Percentiles rank a stretch among this genome's conserved stretches.
These are phyloP conservation scores for Tetranychus piercei DNA, from an alignment of 2,888 invertebrate species.

Conservation along the genomic window DNA sequence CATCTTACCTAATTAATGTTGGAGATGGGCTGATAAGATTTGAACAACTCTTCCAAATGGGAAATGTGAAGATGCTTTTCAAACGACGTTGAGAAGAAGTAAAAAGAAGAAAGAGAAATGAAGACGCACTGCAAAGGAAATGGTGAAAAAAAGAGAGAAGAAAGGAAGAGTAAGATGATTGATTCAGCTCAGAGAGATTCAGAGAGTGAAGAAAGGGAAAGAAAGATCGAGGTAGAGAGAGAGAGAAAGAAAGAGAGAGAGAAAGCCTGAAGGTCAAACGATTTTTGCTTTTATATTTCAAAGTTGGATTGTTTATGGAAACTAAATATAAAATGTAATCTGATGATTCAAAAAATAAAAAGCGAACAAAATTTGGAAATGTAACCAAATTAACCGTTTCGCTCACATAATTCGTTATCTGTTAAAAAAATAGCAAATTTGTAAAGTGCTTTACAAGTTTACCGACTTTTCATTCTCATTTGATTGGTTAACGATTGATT, in stretches of 20 bases:
- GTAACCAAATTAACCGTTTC: too few species aligned
- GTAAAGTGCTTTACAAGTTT: too few species aligned
- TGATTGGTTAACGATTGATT: not conserved
- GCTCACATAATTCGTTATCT: too few species aligned
- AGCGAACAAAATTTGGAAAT: not conserved
- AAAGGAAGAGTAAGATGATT: not conserved
- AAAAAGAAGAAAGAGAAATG: not conserved
- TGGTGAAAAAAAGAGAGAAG: not conserved
- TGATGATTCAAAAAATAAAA: not conserved
- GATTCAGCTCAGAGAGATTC: not conserved
- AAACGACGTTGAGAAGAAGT: not conserved
- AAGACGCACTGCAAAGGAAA: not conserved
- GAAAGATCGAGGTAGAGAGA: not conserved
- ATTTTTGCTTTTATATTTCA: not conserved
- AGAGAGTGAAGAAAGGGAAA: not conserved
- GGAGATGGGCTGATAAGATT: not conserved
- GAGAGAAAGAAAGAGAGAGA: not conserved
- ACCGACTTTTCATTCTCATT: not conserved
- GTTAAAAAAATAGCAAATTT: too few species aligned
- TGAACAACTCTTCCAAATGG: not conserved
- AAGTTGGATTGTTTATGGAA: not conserved
- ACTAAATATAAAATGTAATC: too few species aligned
- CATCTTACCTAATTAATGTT: not conserved
- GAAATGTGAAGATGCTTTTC: not conserved
- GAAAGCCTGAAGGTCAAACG: slow-evolving; percentile 1